A percentile compares a stretch with the other conserved stretches of the same genome.
Conservation (phyloP, 1,140 invertebrate genomes). For the Monomorium pharaonis region DNA sequence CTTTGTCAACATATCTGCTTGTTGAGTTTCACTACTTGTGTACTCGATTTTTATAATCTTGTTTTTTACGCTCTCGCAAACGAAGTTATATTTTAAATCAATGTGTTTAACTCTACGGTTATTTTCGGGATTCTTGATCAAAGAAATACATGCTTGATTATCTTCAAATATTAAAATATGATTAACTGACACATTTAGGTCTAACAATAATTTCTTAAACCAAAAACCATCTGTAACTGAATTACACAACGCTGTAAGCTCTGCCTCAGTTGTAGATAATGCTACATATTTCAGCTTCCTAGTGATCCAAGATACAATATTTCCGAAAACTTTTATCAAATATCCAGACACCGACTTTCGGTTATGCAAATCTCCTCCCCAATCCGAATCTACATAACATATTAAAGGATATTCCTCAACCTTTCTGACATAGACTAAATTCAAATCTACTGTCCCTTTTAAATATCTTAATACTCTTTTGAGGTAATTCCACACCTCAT, state of each 20-base stretch:
- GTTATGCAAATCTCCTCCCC: not conserved
- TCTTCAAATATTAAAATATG: slow-evolving; percentile 36
- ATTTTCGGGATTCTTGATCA: slow-evolving; percentile 40
- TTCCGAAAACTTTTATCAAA: slow-evolving; percentile 54
- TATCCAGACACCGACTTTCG: slow-evolving; percentile 61
- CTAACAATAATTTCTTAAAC: slow-evolving; percentile 65
- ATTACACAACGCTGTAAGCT: slow-evolving; percentile 68
- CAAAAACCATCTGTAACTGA: slow-evolving; percentile 69
- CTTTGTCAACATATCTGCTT: slow-evolving; percentile 67
- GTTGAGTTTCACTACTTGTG: slow-evolving; percentile 16
- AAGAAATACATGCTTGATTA: slow-evolving; percentile 65
- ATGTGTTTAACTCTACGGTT: slow-evolving; percentile 27
- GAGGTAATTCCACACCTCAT: not conserved
- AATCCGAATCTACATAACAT: slow-evolving; percentile 31
- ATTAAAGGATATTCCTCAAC: not conserved
- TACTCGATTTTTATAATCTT: slow-evolving; percentile 3
- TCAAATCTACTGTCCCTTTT: not conserved
- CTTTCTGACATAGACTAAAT: not conserved
- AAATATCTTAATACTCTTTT: slow-evolving; percentile 34
- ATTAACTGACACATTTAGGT: slow-evolving; percentile 33
- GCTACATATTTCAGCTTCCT: slow-evolving; percentile 69
- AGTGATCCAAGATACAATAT: slow-evolving; percentile 51
- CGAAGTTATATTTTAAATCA: slow-evolving; percentile 65
- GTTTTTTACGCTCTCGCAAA: slow-evolving; percentile 35
- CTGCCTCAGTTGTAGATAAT: slow-evolving; percentile 77